These are phyloP conservation scores for Ambastaia sidthimunki DNA, from an alignment of 2,797 vertebrate species.

Conservation along the genomic window DNA sequence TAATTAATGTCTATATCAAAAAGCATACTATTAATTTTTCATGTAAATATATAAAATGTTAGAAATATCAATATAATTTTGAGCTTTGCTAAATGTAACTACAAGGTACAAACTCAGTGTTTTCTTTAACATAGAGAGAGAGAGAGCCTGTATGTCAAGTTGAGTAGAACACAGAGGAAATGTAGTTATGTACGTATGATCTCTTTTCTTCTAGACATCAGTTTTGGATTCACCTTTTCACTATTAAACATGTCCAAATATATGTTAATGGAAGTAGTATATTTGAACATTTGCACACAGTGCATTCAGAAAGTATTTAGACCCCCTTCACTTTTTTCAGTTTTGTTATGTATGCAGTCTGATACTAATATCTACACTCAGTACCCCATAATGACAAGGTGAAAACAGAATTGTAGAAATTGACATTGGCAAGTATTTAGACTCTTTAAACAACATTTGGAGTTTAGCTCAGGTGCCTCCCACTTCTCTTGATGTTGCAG, in stretches of 20 bases:
- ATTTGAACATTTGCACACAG: slow-evolving; percentile 15
- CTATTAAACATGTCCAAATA: slow-evolving; percentile 5
- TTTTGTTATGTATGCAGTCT: no score
- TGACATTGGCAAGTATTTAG: no score
- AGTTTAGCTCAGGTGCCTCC: no score
- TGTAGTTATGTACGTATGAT: slow-evolving; percentile 30
- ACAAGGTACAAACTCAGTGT: slow-evolving; percentile 69
- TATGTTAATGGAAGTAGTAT: neutral
- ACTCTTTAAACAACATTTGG: no score
- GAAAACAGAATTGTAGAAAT: no score
- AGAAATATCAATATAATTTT: slow-evolving; percentile 79
- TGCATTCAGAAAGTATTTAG: no score
- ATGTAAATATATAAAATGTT: slow-evolving; percentile 82
- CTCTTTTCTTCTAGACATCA: slow-evolving; percentile 44
- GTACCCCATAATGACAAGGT: no score
- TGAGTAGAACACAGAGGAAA: slow-evolving; percentile 53
- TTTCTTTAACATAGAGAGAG: slow-evolving; percentile 9
- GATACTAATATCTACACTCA: no score
- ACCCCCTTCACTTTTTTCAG: no score
- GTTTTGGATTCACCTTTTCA: slow-evolving; percentile 62
- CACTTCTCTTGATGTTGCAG: no score
- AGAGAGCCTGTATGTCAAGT: slow-evolving; percentile 57
- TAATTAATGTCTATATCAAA: slow-evolving; percentile 68
- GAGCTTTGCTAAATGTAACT: slow-evolving; percentile 80
- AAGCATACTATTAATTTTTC: slow-evolving; percentile 67